These are phyloP conservation scores for Dasypus novemcinctus DNA, from an alignment of 2,113 vertebrate species.

Conservation along the genomic window DNA sequence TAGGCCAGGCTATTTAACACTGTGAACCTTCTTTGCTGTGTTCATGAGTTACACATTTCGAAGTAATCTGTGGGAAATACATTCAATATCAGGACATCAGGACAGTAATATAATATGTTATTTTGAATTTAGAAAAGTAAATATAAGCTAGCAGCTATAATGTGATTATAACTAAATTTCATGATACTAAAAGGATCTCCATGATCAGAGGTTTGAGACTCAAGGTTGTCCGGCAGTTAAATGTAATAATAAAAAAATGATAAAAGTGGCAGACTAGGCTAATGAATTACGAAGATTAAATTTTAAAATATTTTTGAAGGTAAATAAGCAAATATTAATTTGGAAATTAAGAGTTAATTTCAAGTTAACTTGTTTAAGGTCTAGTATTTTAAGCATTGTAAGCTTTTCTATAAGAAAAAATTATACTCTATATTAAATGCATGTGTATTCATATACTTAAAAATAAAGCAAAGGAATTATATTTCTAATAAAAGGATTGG, in stretches of 20 bases:
- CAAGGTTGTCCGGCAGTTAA: constrained; percentile 43
- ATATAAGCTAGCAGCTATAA: constrained; percentile 34
- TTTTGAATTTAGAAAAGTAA: constrained; percentile 51
- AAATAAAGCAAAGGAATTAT: neutral
- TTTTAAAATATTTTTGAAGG: constrained; percentile 16
- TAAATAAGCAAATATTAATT: constrained; percentile 23
- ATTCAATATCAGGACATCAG: constrained; percentile 66
- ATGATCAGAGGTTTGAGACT: constrained; percentile 18
- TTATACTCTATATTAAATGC: neutral
- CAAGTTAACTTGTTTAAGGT: neutral
- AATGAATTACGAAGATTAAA: constrained; percentile 47
- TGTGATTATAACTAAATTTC: constrained; percentile 52
- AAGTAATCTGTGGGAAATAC: constrained; percentile 46
- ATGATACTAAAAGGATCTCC: constrained; percentile 38
- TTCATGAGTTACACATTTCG: constrained; percentile 48
- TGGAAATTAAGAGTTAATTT: neutral
- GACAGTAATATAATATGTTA: constrained; percentile 39
- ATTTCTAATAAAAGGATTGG: neutral
- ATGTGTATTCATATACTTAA: neutral
- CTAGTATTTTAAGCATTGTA: neutral
- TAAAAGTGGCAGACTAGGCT: neutral
- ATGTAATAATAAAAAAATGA: constrained; percentile 25
- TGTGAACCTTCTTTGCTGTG: constrained; percentile 9
- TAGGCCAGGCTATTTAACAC: constrained; percentile 31
- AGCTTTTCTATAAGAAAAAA: neutral